These are phyloP conservation scores for Tretioscincus oriximinensis DNA, from an alignment of 2,113 vertebrate species.

Conservation along the genomic window DNA sequence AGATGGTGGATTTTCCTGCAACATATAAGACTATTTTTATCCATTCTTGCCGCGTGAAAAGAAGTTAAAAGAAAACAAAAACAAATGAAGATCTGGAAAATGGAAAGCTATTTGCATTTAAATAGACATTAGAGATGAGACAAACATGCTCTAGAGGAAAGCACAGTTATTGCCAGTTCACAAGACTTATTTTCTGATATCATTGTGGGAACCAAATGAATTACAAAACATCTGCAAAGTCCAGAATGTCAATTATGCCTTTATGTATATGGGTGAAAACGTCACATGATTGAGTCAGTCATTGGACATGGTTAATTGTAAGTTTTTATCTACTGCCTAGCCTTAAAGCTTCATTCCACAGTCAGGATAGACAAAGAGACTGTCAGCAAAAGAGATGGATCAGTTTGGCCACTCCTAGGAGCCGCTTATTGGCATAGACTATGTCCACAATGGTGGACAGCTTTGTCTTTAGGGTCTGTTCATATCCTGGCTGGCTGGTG, in stretches of 20 bases:
- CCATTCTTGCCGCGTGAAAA: constrained; percentile 14
- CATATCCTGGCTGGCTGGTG: constrained; percentile 53
- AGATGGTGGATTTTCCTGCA: not conserved
- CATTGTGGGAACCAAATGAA: constrained; percentile 74
- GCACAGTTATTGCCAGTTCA: constrained; percentile 57
- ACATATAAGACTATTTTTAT: not conserved
- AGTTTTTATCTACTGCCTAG: constrained; percentile 71
- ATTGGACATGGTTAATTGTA: constrained; percentile 74
- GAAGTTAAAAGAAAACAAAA: constrained; percentile 43
- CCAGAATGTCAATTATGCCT: constrained; percentile 71
- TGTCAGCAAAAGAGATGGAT: constrained; percentile 70
- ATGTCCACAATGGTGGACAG: constrained; percentile 51
- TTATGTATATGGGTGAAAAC: constrained; percentile 70
- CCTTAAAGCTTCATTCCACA: constrained; percentile 68
- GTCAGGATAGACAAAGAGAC: constrained; percentile 68
- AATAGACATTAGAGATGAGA: constrained; percentile 56
- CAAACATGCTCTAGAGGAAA: constrained; percentile 55
- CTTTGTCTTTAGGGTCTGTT: constrained; percentile 41
- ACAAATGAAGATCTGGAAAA: constrained; percentile 31
- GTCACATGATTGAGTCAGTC: constrained; percentile 74
- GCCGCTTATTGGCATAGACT: constrained; percentile 63
- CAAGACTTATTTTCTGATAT: constrained; percentile 64
- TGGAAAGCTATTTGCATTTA: constrained; percentile 59
- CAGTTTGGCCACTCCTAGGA: constrained; percentile 66
- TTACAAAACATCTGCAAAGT: constrained; percentile 74